phyloP scores from a whole-genome alignment of 2,888 invertebrate species.

The Epistrophella euchroma region DNA sequence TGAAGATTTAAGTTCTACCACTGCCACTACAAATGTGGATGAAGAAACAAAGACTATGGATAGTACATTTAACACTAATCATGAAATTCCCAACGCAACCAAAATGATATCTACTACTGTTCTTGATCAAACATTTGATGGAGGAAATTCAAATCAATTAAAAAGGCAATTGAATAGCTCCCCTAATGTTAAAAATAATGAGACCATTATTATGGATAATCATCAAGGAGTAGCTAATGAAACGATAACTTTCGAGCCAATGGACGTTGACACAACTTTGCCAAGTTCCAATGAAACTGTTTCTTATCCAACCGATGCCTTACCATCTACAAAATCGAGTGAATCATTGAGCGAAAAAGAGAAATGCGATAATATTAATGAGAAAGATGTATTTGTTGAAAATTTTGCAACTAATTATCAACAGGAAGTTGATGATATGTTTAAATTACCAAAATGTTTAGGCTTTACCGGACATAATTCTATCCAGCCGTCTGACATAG shows the following conservation, averaged over 20 bases:
- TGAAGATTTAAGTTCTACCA: not conserved
- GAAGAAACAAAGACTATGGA: constrained; percentile 17
- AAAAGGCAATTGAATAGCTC: not conserved
- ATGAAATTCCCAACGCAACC: constrained; percentile 39
- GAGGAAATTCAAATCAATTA: not conserved
- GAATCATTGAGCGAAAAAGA: constrained; percentile 79
- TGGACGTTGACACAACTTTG: constrained; percentile 80
- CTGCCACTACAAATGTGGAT: not conserved
- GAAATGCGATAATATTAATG: constrained; percentile 79
- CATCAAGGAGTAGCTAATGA: constrained; percentile 33
- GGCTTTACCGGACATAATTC: constrained; percentile 34
- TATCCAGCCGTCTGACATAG: constrained; percentile 54
- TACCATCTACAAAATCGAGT: constrained; percentile 7
- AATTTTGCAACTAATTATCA: constrained; percentile 76
- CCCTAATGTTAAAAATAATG: constrained; percentile 50
- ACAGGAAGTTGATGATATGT: constrained; percentile 79
- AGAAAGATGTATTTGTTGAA: constrained; percentile 81
- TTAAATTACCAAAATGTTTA: constrained; percentile 76
- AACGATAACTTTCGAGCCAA: constrained; percentile 77
- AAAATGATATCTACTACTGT: not conserved
- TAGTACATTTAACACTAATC: constrained; percentile 58
- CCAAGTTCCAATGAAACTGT: constrained; percentile 71
- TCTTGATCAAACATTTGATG: constrained; percentile 59
- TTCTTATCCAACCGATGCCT: constrained; percentile 76
- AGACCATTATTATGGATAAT: constrained; percentile 59